Evolutionary conservation across 2,888 invertebrate species (phyloP).

Genomic region (Dasysyrphus tricinctus): DNA sequence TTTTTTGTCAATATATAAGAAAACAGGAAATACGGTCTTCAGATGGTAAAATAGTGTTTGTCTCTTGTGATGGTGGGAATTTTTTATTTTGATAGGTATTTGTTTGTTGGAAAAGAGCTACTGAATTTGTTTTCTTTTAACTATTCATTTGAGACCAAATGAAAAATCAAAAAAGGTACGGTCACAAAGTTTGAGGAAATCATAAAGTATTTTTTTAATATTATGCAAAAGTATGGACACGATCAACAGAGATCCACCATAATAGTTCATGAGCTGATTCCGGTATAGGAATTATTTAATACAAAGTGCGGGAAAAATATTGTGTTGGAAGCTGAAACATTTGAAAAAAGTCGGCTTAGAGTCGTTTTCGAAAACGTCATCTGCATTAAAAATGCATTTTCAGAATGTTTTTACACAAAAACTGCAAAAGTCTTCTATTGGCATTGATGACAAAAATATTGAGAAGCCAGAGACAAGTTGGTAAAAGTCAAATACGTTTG

Average conservation of each 20-base stretch:
- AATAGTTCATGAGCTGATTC: neutral
- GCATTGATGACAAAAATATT: too few species aligned
- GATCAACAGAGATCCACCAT: neutral
- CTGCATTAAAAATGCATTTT: too few species aligned
- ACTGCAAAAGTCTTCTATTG: too few species aligned
- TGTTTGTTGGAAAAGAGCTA: constrained; percentile 7
- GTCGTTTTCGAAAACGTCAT: too few species aligned
- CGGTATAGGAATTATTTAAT: neutral
- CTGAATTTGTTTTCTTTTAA: constrained; percentile 18
- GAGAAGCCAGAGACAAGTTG: too few species aligned
- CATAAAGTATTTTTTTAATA: constrained; percentile 1
- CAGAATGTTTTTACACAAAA: too few species aligned
- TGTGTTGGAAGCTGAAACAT: too few species aligned
- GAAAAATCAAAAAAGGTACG: neutral
- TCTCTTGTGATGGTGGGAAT: constrained; percentile 21
- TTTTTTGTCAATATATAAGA: constrained; percentile 13
- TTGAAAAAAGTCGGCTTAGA: too few species aligned
- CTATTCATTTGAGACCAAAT: neutral
- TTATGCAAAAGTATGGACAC: constrained; percentile 17
- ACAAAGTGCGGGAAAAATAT: too few species aligned
- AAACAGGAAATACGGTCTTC: constrained; percentile 30
- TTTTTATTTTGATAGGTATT: neutral
- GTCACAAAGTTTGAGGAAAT: neutral
- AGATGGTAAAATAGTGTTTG: neutral
- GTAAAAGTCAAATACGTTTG: too few species aligned